Evolutionary conservation across 2,888 invertebrate genomes (phyloP), one percentile per base, ranked within the genome.

Genomic region (Ectemnius cavifrons): DNA sequence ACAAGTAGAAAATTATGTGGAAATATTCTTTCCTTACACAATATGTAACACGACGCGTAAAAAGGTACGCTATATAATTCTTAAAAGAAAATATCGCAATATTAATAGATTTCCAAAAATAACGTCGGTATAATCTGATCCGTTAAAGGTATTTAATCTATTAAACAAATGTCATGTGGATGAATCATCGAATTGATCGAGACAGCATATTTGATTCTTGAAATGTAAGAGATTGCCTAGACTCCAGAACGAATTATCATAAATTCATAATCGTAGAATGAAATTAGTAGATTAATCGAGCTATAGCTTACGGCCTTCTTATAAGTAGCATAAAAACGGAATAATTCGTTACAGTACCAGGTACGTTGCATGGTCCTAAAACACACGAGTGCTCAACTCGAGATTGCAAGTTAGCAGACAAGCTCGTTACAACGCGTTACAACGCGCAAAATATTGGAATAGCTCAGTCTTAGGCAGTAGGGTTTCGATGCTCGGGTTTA

Each of bases 311-410:
- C 5, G 37, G 37, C 37, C 37, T 37, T 37, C 37, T 37, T 11
- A 37, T 37, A 37, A 37, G 11, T 37, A 37, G 37, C 37, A 37
- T 37, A 8, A 37, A 37, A 37, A 37, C 37, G 37, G 37, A 37
- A 37, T 37, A 37, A 8, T 37, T 37, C 37, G 37, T 37, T 37
- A 37, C 5, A 69, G 46, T 59, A 64, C 59, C 73, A 77, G 76
- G 76, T 73, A 77, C 77, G 59, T 66, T 63, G 64, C 14, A 65
- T 56, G 69, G 69, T 67, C 62, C 58, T 73, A 16, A 11, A 71
- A 62, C 16, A 16, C 71, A 63, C 59, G 70, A 66, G 49, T 28
- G 59, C 67, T 58, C 59, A 62, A 60, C 62, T 47, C 60, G 59
- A 61, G 57, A 27, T 67, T 52, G 2, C 8, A 66, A 8, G 67